Evolutionary conservation across 2,113 vertebrate species (phyloP).

Genomic region (Eidolon helvum): DNA sequence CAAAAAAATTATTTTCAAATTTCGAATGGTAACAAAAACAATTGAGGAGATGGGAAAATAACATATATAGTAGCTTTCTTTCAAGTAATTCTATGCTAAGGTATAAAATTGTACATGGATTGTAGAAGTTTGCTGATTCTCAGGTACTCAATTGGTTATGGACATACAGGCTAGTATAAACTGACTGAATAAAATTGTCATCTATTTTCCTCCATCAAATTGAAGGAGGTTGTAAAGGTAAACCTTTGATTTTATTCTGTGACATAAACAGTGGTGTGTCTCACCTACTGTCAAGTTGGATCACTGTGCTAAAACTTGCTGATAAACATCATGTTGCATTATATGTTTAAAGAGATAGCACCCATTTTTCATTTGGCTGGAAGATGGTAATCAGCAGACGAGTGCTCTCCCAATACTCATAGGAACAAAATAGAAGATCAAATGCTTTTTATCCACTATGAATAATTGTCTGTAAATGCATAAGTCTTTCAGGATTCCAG

Average conservation of each 20-base stretch:
- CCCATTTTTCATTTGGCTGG: conserved; percentile 59
- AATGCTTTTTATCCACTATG: conserved; percentile 65
- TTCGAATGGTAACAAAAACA: neutral
- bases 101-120: conserved; percentile 47
- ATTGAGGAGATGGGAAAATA: neutral
- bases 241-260: conserved; percentile 70
- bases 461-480: conserved; percentile 71
- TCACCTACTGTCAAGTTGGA: conserved; percentile 67
- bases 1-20: neutral
- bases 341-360: conserved; percentile 73
- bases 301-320: conserved; percentile 71
- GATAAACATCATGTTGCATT: conserved; percentile 72
- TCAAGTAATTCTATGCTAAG: conserved; percentile 43
- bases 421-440: conserved; percentile 65
- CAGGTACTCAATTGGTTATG: conserved; percentile 66
- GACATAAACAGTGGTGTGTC: conserved; percentile 54
- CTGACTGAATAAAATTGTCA: conserved; percentile 46
- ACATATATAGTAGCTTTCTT: conserved; percentile 55
- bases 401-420: conserved; percentile 61
- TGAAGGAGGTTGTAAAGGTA: conserved; percentile 48
- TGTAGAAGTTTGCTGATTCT: conserved; percentile 61
- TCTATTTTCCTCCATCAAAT: neutral
- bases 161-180: conserved; percentile 74
- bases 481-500: conserved; percentile 69
- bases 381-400: conserved; percentile 74